Evolutionary conservation across 2,888 invertebrate genomes (phyloP).

Genomic region (Prosapia bicincta): DNA sequence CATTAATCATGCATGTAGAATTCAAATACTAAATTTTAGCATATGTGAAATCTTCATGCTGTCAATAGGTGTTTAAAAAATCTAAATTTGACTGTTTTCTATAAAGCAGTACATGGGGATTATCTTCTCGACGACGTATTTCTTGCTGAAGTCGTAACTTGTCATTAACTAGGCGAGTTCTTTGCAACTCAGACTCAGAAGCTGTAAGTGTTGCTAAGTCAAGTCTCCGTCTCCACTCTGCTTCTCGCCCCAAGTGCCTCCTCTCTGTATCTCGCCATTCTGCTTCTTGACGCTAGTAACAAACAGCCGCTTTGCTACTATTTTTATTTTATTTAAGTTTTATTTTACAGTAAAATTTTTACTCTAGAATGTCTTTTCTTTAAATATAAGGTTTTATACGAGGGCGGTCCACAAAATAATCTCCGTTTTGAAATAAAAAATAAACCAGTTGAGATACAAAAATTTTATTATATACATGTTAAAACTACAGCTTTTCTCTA

Average conservation of each 20-base stretch:
- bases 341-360: no score
- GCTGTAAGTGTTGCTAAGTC: constrained; percentile 70
- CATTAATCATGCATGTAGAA: background rate
- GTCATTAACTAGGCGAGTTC: constrained; percentile 69
- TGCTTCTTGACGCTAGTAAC: constrained; percentile 27
- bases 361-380: no score
- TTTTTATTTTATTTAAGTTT: background rate
- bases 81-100: background rate
- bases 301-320: constrained; percentile 7
- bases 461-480: no score
- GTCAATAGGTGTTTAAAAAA: background rate
- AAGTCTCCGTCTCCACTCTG: constrained; percentile 45
- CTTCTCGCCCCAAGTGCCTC: constrained; percentile 42
- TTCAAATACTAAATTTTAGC: background rate
- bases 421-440: no score
- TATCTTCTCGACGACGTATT: constrained; percentile 44
- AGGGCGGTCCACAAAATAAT: no score
- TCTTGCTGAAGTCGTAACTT: constrained; percentile 63
- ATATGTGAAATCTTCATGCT: background rate
- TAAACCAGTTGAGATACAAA: no score
- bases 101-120: constrained; percentile 4
- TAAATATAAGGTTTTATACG: no score
- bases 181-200: constrained; percentile 69
- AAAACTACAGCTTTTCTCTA: no score
- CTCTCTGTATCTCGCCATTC: constrained; percentile 41